Percentiles rank a stretch among this genome's conserved stretches.
phyloP scores from a whole-genome alignment of 2,113 vertebrate species.

The Muntiacus reevesi region DNA sequence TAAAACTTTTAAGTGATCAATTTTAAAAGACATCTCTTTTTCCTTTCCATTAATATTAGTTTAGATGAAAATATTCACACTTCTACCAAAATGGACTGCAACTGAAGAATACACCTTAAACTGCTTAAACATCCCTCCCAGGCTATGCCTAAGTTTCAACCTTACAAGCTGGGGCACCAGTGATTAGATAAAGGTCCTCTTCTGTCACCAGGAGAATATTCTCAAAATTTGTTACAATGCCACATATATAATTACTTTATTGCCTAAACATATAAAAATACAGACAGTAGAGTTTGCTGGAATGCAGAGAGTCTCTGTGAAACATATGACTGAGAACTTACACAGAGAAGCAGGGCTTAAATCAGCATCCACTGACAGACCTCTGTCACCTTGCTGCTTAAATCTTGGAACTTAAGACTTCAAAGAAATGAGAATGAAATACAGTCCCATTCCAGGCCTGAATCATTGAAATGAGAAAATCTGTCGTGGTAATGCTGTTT shows the following conservation, averaged over 20 bases:
- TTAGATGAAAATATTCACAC: not conserved
- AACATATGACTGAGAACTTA: not conserved
- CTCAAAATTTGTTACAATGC: not conserved
- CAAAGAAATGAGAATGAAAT: conserved; percentile 8
- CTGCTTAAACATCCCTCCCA: not conserved
- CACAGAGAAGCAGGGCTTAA: not conserved
- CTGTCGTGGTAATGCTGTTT: not conserved
- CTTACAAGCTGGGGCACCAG: not conserved
- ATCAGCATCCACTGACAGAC: not conserved
- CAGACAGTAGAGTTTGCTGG: not conserved
- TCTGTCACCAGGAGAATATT: not conserved
- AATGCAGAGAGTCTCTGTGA: not conserved
- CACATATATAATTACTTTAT: not conserved
- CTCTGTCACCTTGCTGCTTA: not conserved
- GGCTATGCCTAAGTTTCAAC: not conserved
- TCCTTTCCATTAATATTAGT: not conserved
- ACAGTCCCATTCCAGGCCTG: not conserved
- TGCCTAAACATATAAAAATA: not conserved
- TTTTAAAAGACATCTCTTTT: not conserved
- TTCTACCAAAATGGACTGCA: not conserved
- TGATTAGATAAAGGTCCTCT: not conserved
- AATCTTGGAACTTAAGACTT: not conserved
- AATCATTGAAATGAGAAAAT: not conserved
- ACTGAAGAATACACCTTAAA: not conserved
- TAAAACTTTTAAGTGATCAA: not conserved